Evolutionary conservation across 2,797 vertebrate genomes (phyloP), one percentile per base, ranked within the genome.

Genomic region (Neosilurus hyrtlii): DNA sequence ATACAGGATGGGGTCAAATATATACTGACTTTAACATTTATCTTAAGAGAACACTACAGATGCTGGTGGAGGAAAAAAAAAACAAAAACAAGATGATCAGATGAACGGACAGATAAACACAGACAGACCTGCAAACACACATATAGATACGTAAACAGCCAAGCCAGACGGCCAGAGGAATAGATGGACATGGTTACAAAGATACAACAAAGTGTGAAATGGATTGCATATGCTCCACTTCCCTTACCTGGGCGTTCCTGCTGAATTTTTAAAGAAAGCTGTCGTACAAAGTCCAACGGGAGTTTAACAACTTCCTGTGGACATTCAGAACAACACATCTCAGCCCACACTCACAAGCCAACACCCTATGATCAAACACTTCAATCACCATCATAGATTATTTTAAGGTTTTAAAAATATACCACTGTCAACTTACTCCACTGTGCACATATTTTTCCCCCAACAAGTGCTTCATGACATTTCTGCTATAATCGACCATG

Each of bases 381-480:
- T 16, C 70, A 75, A 30, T 52, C 26, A 80, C n/a, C 30, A n/a
- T 62, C 2, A 59, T 15, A 5, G 43, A 43, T 79, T 56, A 51
- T 20, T 76, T 76, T 15, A 73, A 35, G 51, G 11, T n/a, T 14
- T 14, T n/a, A 51, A 71, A 71, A 78, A 22, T 14, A 63, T 30
- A 63, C 22, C 15, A 43, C 67, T 37, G 54, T 59, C 3, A 8
- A 90, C 92, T 95, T 92, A 99, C 98, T 92, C 98, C 98, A 8
- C 96, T 96, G 82, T 99, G 97, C 90, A 98, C 94, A 49, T 96
- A 98, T 88, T 94, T 97, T 87, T 98, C 97, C 85, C 98, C 98
- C 78, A 99, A 94, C 89, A 99, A 95, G 85, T 95, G 95, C 91
- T 96, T 98, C 97, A 99, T 99, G 80, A 99, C 94, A 14, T 96